A percentile compares a stretch with the other conserved stretches of the same genome.
Evolutionary conservation across 2,888 invertebrate species (phyloP).

Genomic region (Actias luna): DNA sequence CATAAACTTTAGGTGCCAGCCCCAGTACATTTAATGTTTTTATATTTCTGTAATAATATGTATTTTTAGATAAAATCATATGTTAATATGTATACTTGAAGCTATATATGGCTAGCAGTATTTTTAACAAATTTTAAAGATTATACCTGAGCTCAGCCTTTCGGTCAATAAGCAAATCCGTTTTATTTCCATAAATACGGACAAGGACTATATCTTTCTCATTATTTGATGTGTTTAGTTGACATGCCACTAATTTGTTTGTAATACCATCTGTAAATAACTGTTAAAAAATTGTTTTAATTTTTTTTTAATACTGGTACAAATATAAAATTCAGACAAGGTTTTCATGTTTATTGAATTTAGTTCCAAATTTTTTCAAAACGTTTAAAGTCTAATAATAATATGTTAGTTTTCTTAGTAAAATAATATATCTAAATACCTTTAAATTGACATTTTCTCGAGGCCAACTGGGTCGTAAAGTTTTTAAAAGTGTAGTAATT

Average conservation of each 20-base stretch:
- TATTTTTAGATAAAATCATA: neutral
- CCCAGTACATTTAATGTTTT: slow-evolving; percentile 83
- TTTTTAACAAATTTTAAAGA: neutral
- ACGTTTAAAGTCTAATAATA: no score
- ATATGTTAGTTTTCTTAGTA: no score
- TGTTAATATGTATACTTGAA: neutral
- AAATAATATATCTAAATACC: slow-evolving; percentile 70
- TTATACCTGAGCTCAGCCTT: slow-evolving; percentile 87
- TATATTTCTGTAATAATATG: slow-evolving; percentile 56
- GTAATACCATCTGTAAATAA: slow-evolving; percentile 96
- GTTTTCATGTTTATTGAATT: no score
- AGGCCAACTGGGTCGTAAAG: slow-evolving; percentile 87
- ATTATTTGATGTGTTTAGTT: slow-evolving; percentile 53
- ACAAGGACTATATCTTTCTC: slow-evolving; percentile 88
- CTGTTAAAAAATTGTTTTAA: slow-evolving; percentile 63
- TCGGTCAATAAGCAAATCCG: slow-evolving; percentile 95
- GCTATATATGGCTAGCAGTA: neutral
- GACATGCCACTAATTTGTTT: slow-evolving; percentile 93
- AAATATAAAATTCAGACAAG: neutral
- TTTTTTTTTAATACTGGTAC: neutral
- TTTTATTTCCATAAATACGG: slow-evolving; percentile 95
- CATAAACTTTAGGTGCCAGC: slow-evolving; percentile 93
- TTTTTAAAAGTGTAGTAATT: slow-evolving; percentile 84
- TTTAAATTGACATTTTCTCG: slow-evolving; percentile 85
- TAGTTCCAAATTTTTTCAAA: no score